A percentile compares a stretch with the other conserved stretches of the same genome.
Conservation (phyloP, 2,888 invertebrate species). For the Rhaphigaster nebulosa region DNA sequence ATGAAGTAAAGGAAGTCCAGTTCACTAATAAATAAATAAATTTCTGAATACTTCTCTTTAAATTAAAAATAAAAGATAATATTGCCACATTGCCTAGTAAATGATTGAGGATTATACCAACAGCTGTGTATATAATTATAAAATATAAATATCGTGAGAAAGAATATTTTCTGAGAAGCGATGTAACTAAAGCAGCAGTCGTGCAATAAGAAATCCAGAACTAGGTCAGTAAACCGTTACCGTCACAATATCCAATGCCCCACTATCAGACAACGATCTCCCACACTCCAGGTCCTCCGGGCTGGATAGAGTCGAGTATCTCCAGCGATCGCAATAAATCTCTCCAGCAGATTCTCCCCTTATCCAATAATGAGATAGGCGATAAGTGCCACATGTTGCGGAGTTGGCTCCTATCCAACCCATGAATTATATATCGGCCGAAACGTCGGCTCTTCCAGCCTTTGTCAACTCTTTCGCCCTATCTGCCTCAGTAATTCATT, state of each 20-base stretch:
- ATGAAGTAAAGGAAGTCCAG: too few species aligned
- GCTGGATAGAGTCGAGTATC: conserved; percentile 4
- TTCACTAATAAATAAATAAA: too few species aligned
- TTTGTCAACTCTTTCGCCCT: conserved; percentile 48
- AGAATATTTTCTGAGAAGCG: not conserved
- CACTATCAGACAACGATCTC: not conserved
- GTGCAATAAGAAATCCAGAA: not conserved
- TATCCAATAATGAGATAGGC: conserved; percentile 33
- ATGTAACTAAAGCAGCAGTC: not conserved
- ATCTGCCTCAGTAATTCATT: conserved; percentile 27
- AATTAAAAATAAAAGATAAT: too few species aligned
- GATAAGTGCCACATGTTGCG: conserved; percentile 37
- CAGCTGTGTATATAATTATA: not conserved
- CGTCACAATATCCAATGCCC: not conserved
- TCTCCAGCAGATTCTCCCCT: conserved; percentile 7
- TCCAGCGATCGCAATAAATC: conserved; percentile 25
- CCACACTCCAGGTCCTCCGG: not conserved
- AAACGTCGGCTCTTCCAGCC: conserved; percentile 33
- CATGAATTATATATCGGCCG: conserved; percentile 34
- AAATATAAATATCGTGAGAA: not conserved
- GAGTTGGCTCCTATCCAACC: conserved; percentile 12
- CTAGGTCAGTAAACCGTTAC: not conserved
- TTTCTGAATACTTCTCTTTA: too few species aligned
- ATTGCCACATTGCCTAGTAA: too few species aligned
- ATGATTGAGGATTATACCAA: too few species aligned